These are phyloP conservation scores for Mystacides longicornis DNA, from an alignment of 2,888 invertebrate species.

Conservation along the genomic window DNA sequence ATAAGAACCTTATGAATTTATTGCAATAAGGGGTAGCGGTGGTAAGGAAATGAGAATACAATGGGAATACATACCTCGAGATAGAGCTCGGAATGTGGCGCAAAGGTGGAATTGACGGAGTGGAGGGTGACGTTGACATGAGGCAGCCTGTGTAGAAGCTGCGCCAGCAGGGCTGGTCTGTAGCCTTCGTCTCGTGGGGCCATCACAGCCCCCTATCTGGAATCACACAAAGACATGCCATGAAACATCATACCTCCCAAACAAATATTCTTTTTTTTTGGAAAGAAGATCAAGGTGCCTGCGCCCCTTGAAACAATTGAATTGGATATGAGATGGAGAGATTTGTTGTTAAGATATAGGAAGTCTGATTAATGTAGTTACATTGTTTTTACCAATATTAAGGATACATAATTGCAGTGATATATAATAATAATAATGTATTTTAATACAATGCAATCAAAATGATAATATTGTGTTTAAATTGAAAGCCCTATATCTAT, in stretches of 20 bases:
- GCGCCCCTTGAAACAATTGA: too few relatives aligned
- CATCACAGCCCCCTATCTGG: conserved; percentile 29
- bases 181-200: conserved; percentile 62
- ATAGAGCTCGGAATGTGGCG: conserved; percentile 82
- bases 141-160: conserved; percentile 81
- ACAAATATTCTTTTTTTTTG: background rate
- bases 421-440: too few relatives aligned
- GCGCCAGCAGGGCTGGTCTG: conserved; percentile 77
- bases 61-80: conserved; percentile 59
- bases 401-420: too few relatives aligned
- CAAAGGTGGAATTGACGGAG: conserved; percentile 85
- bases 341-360: too few relatives aligned
- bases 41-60: too few relatives aligned
- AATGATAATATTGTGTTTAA: too few relatives aligned
- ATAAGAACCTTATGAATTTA: background rate
- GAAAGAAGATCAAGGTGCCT: too few relatives aligned
- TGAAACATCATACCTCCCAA: background rate
- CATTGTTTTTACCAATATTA: too few relatives aligned
- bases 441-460: too few relatives aligned
- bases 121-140: conserved; percentile 89
- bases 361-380: too few relatives aligned
- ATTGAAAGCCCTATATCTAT: too few relatives aligned
- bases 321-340: too few relatives aligned
- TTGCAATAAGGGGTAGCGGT: background rate
- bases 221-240: background rate